Evolutionary conservation across 2,888 invertebrate species (phyloP).

Genomic region (Agrenia bidenticulata): DNA sequence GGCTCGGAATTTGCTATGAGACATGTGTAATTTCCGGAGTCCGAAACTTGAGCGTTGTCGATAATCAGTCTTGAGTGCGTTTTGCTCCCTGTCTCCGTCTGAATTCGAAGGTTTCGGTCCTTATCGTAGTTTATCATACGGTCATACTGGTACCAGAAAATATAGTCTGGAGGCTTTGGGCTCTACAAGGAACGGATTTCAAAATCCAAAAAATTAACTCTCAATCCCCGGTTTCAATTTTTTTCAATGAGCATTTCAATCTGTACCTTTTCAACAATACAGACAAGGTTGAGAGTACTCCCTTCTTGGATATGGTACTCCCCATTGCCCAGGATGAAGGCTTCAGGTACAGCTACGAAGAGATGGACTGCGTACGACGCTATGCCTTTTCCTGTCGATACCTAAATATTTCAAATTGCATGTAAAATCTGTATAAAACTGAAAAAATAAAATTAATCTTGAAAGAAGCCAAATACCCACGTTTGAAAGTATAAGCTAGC

Average conservation of each 20-base stretch:
- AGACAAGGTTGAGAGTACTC: conserved; percentile 57
- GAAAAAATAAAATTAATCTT: no score
- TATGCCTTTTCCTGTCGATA: conserved; percentile 57
- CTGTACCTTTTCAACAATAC: conserved; percentile 57
- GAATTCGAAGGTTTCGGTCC: conserved; percentile 61
- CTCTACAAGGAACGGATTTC: conserved; percentile 53
- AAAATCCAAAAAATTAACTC: no score
- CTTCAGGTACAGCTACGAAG: conserved; percentile 57
- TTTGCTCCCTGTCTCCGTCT: conserved; percentile 77
- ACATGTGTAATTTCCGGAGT: conserved; percentile 89
- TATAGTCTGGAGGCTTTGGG: conserved; percentile 58
- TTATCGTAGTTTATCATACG: conserved; percentile 59
- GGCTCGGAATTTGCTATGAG: conserved; percentile 85
- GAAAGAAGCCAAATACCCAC: no score
- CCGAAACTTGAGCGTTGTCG: conserved; percentile 75
- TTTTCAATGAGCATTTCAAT: no score
- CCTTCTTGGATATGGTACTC: conserved; percentile 58
- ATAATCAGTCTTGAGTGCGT: conserved; percentile 84
- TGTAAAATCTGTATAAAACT: no score
- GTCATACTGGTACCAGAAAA: conserved; percentile 60
- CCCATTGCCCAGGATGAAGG: conserved; percentile 57
- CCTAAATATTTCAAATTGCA: conserved; percentile 53
- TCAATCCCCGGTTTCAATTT: no score
- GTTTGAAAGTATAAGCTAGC: no score
- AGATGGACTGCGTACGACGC: conserved; percentile 57